These are phyloP conservation scores for Erinaceus europaeus DNA, from an alignment of 2,113 vertebrate genomes.

Conservation along the genomic window DNA sequence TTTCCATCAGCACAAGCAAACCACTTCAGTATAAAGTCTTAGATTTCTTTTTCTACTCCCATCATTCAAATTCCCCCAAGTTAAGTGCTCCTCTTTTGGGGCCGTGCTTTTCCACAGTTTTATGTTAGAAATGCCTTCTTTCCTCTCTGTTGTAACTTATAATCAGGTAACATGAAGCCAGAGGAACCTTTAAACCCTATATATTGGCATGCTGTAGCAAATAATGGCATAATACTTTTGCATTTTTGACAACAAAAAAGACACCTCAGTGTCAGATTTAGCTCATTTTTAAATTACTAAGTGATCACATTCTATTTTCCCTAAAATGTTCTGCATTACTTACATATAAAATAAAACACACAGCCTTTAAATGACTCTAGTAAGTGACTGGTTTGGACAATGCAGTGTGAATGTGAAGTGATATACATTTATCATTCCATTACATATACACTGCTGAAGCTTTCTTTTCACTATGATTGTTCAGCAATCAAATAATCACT, in stretches of 20 bases:
- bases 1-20: background rate
- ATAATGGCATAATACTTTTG: background rate
- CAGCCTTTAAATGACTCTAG: background rate
- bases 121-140: background rate
- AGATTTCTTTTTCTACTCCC: background rate
- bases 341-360: background rate
- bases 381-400: background rate
- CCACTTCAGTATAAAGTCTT: background rate
- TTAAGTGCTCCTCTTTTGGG: background rate
- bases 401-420: background rate
- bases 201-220: background rate
- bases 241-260: background rate
- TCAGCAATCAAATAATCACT: background rate
- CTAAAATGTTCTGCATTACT: background rate
- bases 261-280: background rate
- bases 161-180: background rate
- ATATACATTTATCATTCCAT: too few relatives aligned
- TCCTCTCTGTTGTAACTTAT: background rate
- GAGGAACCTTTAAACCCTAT: background rate
- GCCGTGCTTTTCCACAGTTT: background rate
- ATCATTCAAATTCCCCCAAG: background rate
- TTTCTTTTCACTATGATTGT: background rate
- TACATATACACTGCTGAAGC: too few relatives aligned
- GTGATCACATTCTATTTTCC: background rate
- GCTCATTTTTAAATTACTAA: background rate